Conservation (phyloP, 2,888 invertebrate species). For the Drosophila kanekoi region DNA sequence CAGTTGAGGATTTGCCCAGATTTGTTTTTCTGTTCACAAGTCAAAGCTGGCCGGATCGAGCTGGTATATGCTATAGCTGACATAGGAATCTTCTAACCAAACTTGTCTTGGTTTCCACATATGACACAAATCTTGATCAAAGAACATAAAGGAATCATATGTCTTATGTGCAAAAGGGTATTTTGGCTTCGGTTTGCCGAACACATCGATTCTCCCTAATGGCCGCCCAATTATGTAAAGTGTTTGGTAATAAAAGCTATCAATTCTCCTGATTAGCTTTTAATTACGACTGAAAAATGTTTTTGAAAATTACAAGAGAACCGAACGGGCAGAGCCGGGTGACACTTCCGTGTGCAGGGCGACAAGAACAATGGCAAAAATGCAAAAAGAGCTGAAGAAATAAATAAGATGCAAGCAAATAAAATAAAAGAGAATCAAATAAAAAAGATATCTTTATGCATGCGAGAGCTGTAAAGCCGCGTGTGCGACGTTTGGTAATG, state of each 20-base stretch:
- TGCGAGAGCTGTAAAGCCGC: constrained; percentile 45
- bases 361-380: constrained; percentile 27
- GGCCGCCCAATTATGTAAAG: constrained; percentile 14
- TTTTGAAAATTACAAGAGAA: constrained; percentile 4
- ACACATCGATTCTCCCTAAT: background rate
- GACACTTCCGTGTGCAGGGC: constrained; percentile 53
- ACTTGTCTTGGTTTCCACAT: too few species aligned
- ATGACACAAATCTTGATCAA: too few species aligned
- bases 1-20: too few species aligned
- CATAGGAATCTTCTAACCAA: too few species aligned
- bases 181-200: too few species aligned
- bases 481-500: constrained; percentile 71
- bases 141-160: too few species aligned
- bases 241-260: constrained; percentile 8
- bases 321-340: background rate
- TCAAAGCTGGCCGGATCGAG: too few species aligned
- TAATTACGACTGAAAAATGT: constrained; percentile 36
- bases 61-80: too few species aligned
- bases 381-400: constrained; percentile 16
- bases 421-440: constrained; percentile 6
- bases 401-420: constrained; percentile 2
- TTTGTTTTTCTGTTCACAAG: too few species aligned
- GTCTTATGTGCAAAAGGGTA: too few species aligned
- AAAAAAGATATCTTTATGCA: constrained; percentile 45
- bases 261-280: constrained; percentile 18